These are phyloP conservation scores for Ursus arctos DNA, from an alignment of 2,113 vertebrate species.

Conservation along the genomic window DNA sequence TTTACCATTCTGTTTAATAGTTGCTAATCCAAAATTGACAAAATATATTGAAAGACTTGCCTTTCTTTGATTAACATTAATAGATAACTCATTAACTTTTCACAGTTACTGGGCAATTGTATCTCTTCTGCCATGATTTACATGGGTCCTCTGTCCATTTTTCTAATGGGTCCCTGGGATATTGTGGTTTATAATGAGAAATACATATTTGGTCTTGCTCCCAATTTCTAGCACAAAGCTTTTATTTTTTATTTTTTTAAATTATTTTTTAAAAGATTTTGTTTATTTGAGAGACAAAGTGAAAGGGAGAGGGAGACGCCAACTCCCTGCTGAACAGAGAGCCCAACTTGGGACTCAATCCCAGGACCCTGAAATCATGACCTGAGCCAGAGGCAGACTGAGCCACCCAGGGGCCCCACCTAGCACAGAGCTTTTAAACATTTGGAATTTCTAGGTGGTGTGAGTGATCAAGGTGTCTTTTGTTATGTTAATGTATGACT, in stretches of 20 bases:
- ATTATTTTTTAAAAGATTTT: too few species aligned
- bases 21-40: neutral
- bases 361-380: too few species aligned
- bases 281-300: too few species aligned
- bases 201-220: neutral
- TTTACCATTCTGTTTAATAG: neutral
- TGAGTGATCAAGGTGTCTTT: neutral
- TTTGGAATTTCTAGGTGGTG: neutral
- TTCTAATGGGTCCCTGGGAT: neutral
- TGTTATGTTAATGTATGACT: too few species aligned
- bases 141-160: neutral
- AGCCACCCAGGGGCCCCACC: too few species aligned
- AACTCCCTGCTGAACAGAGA: too few species aligned
- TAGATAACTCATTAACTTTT: neutral
- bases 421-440: neutral
- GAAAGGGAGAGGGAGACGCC: too few species aligned
- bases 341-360: too few species aligned
- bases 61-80: neutral
- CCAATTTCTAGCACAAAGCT: neutral
- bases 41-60: constrained; percentile 11
- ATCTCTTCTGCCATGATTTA: neutral
- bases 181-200: neutral
- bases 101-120: neutral
- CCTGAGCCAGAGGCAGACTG: too few species aligned
- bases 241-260: neutral